These are phyloP conservation scores for Dendroctonus ponderosae DNA, from an alignment of 1,140 invertebrate genomes.

Conservation along the genomic window DNA sequence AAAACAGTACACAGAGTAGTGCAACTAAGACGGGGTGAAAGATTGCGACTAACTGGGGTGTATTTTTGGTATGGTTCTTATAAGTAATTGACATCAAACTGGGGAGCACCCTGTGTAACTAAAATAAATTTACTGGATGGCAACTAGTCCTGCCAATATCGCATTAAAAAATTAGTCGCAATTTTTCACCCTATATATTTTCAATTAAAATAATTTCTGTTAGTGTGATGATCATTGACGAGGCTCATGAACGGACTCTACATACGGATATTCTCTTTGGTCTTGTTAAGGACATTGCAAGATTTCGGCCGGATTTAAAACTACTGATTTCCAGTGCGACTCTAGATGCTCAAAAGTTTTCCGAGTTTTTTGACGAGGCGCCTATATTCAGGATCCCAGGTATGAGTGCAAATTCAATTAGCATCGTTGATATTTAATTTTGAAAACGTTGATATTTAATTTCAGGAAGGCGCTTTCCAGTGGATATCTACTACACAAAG, in stretches of 20 bases:
- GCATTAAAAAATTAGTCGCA: no score
- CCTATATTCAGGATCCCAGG: conserved; percentile 94
- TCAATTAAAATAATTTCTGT: not conserved
- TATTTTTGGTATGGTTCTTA: no score
- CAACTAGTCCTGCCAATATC: no score
- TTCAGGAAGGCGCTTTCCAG: conserved; percentile 72
- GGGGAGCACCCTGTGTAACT: no score
- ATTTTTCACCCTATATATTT: no score
- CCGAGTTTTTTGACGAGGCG: conserved; percentile 97
- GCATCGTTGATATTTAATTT: not conserved
- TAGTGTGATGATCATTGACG: conserved; percentile 98
- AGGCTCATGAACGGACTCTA: conserved; percentile 97
- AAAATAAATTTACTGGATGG: no score
- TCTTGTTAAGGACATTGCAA: conserved; percentile 94
- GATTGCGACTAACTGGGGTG: no score
- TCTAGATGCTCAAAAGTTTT: conserved; percentile 97
- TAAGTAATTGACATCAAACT: no score
- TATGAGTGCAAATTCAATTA: not conserved
- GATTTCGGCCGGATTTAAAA: conserved; percentile 93
- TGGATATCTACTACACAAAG: conserved; percentile 99
- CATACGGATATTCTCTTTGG: conserved; percentile 99
- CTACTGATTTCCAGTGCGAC: conserved; percentile 97
- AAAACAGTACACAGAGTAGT: no score
- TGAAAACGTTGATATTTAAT: not conserved
- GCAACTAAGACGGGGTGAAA: no score